Percentiles rank a stretch among this genome's conserved stretches.
phyloP scores from a whole-genome alignment of 2,888 invertebrate genomes.

The Phoronis australis region DNA sequence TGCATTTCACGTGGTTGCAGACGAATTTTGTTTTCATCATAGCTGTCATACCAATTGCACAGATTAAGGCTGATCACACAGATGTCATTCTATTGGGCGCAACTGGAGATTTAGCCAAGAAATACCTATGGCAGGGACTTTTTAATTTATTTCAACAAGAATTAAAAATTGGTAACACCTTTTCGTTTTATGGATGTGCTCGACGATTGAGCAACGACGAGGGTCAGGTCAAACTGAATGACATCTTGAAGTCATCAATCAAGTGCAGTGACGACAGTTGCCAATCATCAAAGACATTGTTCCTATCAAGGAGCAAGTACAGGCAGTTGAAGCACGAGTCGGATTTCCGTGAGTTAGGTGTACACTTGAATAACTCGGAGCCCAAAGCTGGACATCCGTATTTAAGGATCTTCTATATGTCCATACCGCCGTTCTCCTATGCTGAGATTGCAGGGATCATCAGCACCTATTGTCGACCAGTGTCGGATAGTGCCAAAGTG shows the following conservation, averaged over 20 bases:
- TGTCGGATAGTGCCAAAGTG: conserved; percentile 61
- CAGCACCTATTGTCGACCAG: neutral
- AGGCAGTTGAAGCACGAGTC: conserved; percentile 26
- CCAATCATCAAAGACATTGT: conserved; percentile 23
- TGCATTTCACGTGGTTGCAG: no score
- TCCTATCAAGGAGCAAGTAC: conserved; percentile 32
- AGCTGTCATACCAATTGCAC: no score
- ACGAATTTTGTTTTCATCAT: no score
- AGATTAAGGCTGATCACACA: no score
- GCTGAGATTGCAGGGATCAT: conserved; percentile 1
- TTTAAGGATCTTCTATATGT: conserved; percentile 37
- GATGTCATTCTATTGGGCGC: conserved; percentile 33
- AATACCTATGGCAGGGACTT: conserved; percentile 46
- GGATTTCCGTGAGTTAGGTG: conserved; percentile 26
- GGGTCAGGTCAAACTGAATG: conserved; percentile 21
- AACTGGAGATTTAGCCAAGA: conserved; percentile 44
- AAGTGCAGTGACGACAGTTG: conserved; percentile 30
- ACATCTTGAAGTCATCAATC: conserved; percentile 27
- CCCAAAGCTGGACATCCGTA: neutral
- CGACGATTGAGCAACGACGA: conserved; percentile 19
- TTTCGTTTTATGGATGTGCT: conserved; percentile 35
- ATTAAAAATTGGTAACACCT: conserved; percentile 20
- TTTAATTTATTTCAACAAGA: conserved; percentile 17
- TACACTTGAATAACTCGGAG: conserved; percentile 1
- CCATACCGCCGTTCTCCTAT: conserved; percentile 41